A percentile compares a stretch with the other conserved stretches of the same genome.
Conservation (phyloP, 2,888 invertebrate species). For the Acleris holmiana region DNA sequence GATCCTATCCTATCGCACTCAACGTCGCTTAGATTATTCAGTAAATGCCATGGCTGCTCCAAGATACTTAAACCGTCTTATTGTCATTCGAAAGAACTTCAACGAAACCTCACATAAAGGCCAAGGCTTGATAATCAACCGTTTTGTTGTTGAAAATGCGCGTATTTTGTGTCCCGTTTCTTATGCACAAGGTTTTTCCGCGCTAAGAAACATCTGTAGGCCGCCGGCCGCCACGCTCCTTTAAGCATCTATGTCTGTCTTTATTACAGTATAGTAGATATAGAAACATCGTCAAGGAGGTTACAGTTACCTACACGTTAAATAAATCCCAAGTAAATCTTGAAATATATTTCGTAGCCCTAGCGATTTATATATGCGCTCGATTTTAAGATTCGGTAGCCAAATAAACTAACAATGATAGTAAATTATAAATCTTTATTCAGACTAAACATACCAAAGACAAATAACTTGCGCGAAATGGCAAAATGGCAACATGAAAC, state of each 20-base stretch:
- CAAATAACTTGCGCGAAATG: too few species aligned
- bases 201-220: constrained; percentile 35
- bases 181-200: constrained; percentile 39
- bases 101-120: constrained; percentile 33
- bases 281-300: background rate
- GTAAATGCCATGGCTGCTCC: constrained; percentile 49
- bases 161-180: constrained; percentile 14
- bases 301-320: background rate
- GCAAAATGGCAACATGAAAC: too few species aligned
- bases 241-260: constrained; percentile 39
- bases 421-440: too few species aligned
- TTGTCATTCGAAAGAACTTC: constrained; percentile 37
- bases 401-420: too few species aligned
- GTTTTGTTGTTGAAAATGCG: constrained; percentile 21
- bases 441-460: too few species aligned
- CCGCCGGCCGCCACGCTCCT: constrained; percentile 44
- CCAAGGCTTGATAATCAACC: constrained; percentile 36
- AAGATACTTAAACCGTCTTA: constrained; percentile 36
- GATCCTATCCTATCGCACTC: constrained; percentile 47
- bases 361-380: too few species aligned
- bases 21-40: constrained; percentile 41
- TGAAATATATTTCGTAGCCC: too few species aligned
- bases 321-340: background rate
- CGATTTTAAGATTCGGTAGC: too few species aligned
- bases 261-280: background rate